Conservation (phyloP, 2,113 vertebrate species). For the Notothenia coriiceps region DNA sequence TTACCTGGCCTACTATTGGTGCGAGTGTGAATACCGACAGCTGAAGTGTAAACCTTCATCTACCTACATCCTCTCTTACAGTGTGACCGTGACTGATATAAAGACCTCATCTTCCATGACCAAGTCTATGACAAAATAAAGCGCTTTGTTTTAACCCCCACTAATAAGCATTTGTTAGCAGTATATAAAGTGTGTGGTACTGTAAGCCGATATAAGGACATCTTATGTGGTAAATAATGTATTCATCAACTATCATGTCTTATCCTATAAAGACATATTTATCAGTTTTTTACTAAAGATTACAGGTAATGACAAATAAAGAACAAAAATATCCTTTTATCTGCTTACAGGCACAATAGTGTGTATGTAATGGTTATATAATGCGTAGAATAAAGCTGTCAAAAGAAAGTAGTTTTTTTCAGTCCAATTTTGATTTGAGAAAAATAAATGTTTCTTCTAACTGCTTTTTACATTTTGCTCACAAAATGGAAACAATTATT, state of each 20-base stretch:
- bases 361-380: neutral
- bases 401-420: neutral
- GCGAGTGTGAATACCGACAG: conserved; percentile 1
- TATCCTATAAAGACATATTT: neutral
- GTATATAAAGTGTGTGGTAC: neutral
- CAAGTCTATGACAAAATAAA: neutral
- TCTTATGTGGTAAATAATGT: neutral
- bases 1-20: neutral
- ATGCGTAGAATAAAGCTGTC: neutral
- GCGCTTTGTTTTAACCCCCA: neutral
- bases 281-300: neutral
- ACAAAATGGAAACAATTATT: neutral
- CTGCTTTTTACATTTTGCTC: neutral
- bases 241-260: neutral
- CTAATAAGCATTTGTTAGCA: neutral
- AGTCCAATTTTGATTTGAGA: neutral
- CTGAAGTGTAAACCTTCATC: conserved; percentile 7
- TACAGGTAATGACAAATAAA: neutral
- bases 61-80: conserved; percentile 8
- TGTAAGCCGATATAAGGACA: neutral
- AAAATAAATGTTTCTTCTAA: neutral
- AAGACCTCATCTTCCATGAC: neutral
- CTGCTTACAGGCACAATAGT: neutral
- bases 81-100: neutral
- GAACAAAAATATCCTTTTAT: neutral